Percentiles rank a stretch among this genome's conserved stretches.
Evolutionary conservation across 1,140 invertebrate genomes (phyloP).

Genomic region (Nasonia longicornis): DNA sequence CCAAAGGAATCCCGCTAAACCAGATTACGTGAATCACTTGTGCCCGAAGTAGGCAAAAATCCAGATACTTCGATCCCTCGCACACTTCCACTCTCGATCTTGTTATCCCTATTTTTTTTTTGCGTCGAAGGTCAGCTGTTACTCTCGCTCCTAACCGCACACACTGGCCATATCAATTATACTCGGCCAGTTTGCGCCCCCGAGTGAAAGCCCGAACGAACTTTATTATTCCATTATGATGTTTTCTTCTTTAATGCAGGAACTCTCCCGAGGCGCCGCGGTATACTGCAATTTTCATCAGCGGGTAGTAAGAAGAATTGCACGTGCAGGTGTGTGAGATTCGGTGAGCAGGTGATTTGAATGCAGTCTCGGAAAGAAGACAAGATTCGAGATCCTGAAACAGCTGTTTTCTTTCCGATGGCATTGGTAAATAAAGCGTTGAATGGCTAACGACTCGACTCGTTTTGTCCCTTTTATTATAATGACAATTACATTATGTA

Average conservation of each 20-base stretch:
- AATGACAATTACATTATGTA: slow-evolving; percentile 11
- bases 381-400: not conserved
- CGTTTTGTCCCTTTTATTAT: slow-evolving; percentile 1
- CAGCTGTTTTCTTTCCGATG: not conserved
- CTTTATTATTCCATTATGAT: slow-evolving; percentile 26
- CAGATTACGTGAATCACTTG: not conserved
- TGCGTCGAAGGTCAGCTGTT: not conserved
- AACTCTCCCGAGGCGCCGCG: not conserved
- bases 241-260: not conserved
- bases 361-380: not conserved
- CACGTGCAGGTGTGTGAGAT: not conserved
- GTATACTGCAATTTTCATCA: not conserved
- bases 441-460: not conserved
- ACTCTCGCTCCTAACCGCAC: not conserved
- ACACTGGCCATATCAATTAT: not conserved
- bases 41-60: slow-evolving; percentile 12
- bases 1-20: slow-evolving; percentile 4
- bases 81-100: slow-evolving; percentile 2
- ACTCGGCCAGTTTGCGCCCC: not conserved
- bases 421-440: not conserved
- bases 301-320: not conserved
- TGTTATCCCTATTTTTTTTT: not conserved
- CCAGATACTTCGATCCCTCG: not conserved
- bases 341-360: not conserved
- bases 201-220: not conserved